Evolutionary conservation across 1,140 invertebrate genomes (phyloP).

Genomic region (Drosophila tsacasi): DNA sequence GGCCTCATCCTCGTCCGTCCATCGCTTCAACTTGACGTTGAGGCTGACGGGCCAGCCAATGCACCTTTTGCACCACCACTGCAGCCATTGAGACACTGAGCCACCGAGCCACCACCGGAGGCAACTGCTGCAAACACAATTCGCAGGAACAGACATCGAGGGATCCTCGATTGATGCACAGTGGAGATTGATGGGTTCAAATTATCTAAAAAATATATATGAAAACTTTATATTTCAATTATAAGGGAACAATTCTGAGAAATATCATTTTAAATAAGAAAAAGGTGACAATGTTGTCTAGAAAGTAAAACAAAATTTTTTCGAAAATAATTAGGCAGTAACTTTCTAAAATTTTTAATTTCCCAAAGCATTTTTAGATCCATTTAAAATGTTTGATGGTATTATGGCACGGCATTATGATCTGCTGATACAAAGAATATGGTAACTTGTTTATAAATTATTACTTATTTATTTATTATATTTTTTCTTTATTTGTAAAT

Average conservation of each 20-base stretch:
- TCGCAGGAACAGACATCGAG: slow-evolving; percentile 55
- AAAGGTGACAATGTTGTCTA: no score
- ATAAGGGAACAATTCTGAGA: neutral
- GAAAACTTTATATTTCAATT: neutral
- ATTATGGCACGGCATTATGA: no score
- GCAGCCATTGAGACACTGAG: slow-evolving; percentile 37
- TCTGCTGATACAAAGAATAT: no score
- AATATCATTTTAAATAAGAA: neutral
- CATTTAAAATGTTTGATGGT: no score
- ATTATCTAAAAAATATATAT: neutral
- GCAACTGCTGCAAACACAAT: slow-evolving; percentile 36
- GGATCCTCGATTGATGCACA: slow-evolving; percentile 38
- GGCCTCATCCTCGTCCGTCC: slow-evolving; percentile 47
- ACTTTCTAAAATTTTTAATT: no score
- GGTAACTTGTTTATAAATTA: no score
- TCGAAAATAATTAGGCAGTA: no score
- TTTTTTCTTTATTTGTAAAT: no score
- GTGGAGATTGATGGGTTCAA: slow-evolving; percentile 9
- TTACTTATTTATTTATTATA: no score
- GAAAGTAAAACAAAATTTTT: no score
- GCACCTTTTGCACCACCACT: slow-evolving; percentile 43
- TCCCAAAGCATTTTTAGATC: no score
- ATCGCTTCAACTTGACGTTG: slow-evolving; percentile 63
- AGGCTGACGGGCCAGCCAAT: slow-evolving; percentile 58
- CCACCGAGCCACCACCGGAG: slow-evolving; percentile 29